A percentile compares a stretch with the other conserved stretches of the same genome.
Evolutionary conservation across 2,113 vertebrate genomes (phyloP).

Genomic region (Pandion haliaetus): DNA sequence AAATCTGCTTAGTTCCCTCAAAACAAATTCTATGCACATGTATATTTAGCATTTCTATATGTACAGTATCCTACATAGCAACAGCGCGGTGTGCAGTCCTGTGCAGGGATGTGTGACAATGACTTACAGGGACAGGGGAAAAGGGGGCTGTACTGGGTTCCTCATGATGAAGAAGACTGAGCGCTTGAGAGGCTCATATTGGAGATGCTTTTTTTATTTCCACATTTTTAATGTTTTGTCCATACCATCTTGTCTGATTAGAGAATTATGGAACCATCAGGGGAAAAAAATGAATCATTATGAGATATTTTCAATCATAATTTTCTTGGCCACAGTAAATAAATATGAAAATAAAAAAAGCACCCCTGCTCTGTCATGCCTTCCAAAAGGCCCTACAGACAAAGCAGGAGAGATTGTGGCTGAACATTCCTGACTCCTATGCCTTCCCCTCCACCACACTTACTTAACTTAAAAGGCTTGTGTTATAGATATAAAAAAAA

Average conservation of each 20-base stretch:
- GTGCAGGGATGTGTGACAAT: neutral
- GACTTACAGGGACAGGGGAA: neutral
- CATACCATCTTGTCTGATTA: neutral
- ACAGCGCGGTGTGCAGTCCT: rapidly evolving
- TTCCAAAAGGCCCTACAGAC: neutral
- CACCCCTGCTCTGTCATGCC: neutral
- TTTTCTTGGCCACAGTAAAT: neutral
- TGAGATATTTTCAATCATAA: neutral
- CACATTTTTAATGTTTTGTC: neutral
- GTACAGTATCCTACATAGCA: rapidly evolving
- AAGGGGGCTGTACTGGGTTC: neutral
- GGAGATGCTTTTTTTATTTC: neutral
- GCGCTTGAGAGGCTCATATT: neutral
- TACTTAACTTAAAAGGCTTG: neutral
- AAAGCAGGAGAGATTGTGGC: neutral
- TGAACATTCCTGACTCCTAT: neutral
- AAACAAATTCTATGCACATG: neutral
- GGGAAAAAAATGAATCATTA: neutral
- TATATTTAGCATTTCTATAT: neutral
- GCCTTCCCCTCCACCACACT: neutral
- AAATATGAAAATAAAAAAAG: neutral
- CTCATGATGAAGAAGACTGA: neutral
- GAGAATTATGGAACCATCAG: neutral
- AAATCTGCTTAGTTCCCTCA: neutral
- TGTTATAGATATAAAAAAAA: neutral